A percentile compares a stretch with the other conserved stretches of the same genome.
phyloP scores from a whole-genome alignment of 1,140 invertebrate species.

The Scaptomyza hsui region DNA sequence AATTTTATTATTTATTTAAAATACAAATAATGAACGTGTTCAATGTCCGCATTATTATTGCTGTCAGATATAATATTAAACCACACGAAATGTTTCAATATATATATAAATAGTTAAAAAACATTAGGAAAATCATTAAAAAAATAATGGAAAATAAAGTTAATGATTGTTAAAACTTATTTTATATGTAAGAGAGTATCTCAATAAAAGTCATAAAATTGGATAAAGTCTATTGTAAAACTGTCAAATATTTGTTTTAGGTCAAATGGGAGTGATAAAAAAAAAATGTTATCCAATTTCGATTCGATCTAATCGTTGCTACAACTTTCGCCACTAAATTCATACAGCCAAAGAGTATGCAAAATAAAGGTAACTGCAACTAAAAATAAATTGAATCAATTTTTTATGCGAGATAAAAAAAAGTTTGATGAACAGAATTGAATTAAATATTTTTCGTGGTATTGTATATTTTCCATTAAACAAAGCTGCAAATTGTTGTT shows the following conservation, averaged over 20 bases:
- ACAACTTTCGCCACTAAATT: too few relatives aligned
- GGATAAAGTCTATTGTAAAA: too few relatives aligned
- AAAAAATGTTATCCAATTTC: too few relatives aligned
- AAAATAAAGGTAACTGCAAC: background rate
- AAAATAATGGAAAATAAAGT: background rate
- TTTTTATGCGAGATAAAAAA: too few relatives aligned
- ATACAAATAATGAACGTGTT: background rate
- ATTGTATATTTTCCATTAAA: conserved; percentile 78
- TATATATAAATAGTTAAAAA: background rate
- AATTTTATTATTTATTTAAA: background rate
- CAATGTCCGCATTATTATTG: background rate
- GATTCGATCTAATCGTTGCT: too few relatives aligned
- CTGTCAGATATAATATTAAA: background rate
- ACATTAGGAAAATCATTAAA: background rate
- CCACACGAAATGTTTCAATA: background rate
- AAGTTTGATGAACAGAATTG: conserved; percentile 53
- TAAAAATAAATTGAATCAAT: background rate
- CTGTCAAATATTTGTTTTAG: too few relatives aligned
- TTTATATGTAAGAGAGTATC: too few relatives aligned
- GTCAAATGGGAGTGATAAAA: too few relatives aligned
- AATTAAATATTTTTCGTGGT: conserved; percentile 66
- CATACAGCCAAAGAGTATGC: background rate
- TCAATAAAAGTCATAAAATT: too few relatives aligned
- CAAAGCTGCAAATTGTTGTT: conserved; percentile 62
- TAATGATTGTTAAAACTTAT: too few relatives aligned